Base-by-base conservation (phyloP, 2,113 vertebrate species). In the Ochotona curzoniae region DNA sequence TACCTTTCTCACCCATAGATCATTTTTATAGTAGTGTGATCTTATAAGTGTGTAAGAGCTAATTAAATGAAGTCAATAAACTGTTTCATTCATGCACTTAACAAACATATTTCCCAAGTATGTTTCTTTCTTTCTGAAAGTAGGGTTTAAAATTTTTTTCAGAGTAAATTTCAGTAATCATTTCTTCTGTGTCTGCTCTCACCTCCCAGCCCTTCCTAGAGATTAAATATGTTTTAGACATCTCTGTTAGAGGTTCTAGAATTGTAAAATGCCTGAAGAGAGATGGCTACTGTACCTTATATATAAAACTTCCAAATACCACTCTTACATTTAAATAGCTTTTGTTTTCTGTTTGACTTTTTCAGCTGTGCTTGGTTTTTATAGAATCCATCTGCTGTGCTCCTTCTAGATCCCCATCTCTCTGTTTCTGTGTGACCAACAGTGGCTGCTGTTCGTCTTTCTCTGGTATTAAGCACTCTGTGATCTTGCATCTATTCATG, bases 21-120 rank as follows among this genome's bases (percentile, higher is more conserved):
- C 91, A 96, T 91, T 95, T 96, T 96, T 93, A 96, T 87, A 89
- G 78, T 78, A 32, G 73, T 60, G 35, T 93, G 74, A 92, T 96
- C 78, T 93, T 96, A 91, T 81, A 95, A 96, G 93, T 94, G 93
- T 93, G 84, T 84, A 85, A 89, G 69, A 93, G 90, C 96, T 95
- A 95, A 95, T 96, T 96, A 96, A 96, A 96, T 94, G 92, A 96
- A 95, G 87, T 71, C 96, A 93, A 83, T 94, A 95, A 96, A 89
- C 47, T 30, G 66, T 91, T 96, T 89, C 91, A 94, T 91, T 93
- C 89, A 78, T 69, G 87, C 69, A 87, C 64, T 95, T 93, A 95
- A 84, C 93, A 89, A 89, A 94, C 93, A n/a, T 47, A 81, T 95
- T 94, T 94, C 78, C 94, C 78, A 89, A 89, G 30, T 83, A 28